These are phyloP conservation scores for Dicentrarchus labrax DNA, from an alignment of 2,113 vertebrate species.

Conservation along the genomic window DNA sequence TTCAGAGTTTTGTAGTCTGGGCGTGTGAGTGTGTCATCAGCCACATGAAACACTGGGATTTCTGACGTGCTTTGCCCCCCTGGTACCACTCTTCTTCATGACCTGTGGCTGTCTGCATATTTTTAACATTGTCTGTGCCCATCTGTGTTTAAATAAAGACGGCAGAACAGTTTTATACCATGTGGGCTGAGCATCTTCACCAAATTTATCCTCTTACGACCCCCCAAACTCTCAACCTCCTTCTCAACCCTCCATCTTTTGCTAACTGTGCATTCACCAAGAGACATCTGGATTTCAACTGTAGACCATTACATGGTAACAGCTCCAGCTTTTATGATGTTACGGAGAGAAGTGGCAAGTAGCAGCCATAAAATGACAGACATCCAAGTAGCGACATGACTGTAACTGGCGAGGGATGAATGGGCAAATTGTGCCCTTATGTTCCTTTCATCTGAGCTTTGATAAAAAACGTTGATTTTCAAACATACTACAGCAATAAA, in stretches of 20 bases:
- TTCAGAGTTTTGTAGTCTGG: constrained; percentile 49
- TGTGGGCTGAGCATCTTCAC: constrained; percentile 24
- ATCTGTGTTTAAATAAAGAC: constrained; percentile 58
- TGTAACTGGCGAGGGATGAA: constrained; percentile 29
- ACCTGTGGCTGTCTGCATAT: constrained; percentile 66
- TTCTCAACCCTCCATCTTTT: constrained; percentile 1
- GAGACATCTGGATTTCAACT: constrained; percentile 75
- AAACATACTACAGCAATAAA: constrained; percentile 9
- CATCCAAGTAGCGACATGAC: constrained; percentile 35
- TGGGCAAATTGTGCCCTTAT: constrained; percentile 37
- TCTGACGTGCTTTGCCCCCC: constrained; percentile 51
- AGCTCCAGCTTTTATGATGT: constrained; percentile 59
- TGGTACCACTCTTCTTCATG: constrained; percentile 4
- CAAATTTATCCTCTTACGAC: constrained; percentile 17
- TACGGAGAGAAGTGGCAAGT: constrained; percentile 68
- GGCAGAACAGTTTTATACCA: constrained; percentile 32
- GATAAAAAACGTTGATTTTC: constrained; percentile 24
- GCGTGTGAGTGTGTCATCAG: constrained; percentile 55
- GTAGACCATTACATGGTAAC: constrained; percentile 56
- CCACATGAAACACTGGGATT: constrained; percentile 62
- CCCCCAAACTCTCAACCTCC: constrained; percentile 8
- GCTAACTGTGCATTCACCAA: constrained; percentile 48
- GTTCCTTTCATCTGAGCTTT: constrained; percentile 29
- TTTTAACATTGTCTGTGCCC: constrained; percentile 35
- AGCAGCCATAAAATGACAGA: constrained; percentile 59